Evolutionary conservation across 2,888 invertebrate genomes (phyloP), one percentile per base, ranked within the genome.

Genomic region (Pristionchus exspectatus): DNA sequence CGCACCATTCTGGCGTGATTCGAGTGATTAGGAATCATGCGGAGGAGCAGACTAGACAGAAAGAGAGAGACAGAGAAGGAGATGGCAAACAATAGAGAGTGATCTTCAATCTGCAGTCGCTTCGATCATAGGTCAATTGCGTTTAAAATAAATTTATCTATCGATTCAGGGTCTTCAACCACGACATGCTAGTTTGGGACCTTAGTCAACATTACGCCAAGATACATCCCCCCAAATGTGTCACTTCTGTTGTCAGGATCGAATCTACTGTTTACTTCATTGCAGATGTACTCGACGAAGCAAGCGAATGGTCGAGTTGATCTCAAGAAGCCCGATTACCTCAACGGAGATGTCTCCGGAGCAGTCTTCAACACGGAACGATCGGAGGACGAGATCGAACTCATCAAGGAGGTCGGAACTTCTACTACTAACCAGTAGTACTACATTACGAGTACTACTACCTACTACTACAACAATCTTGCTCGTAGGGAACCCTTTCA

Each of bases 281-380:
- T 77, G 4, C 77, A 77, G 77, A 38, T 0, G 12, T 77, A 77
- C n/a, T 21, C 18, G 24, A 44, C 14, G 38, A 7, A 5, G 38
- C 24, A 77, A 33, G 33, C 30, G 24, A 44, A 21, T 21, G 77
- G 77, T 16, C 24, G 3, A 21, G 12, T 44, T 7, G 21, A 18
- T 12, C 21, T 33, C 5, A 44, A 16, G 21, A 81, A 81, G 27
- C 97, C 96, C 94, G 96, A 97, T 91, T 98, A 98, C 98, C 96
- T 97, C 91, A 96, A 96, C 90, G 98, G 98, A 0, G 96, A 96
- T 92, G 97, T 98, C 0, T 99, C 98, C 1, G 99, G 99, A 0
- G 97, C 98, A 0, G 97, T 98, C 0, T 98, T 94, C 90, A 92
- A 90, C 81, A 69, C 91, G 30, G 93, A 93, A 90, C 54, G 88